Percentiles rank a stretch among this genome's conserved stretches.
Evolutionary conservation across 1,140 invertebrate genomes (phyloP).

Genomic region (Brachionus calyciflorus): DNA sequence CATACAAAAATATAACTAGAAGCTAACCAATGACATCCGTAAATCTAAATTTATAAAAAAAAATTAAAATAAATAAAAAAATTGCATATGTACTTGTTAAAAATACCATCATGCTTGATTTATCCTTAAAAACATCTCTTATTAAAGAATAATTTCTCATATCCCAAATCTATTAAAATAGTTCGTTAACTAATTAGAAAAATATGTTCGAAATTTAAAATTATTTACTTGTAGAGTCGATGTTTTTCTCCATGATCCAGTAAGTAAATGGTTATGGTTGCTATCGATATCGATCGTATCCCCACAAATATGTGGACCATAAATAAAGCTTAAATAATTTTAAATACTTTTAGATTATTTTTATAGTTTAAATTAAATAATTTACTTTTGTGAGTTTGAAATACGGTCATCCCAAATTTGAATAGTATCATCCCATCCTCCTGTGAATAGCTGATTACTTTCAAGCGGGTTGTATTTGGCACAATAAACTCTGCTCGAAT

Average conservation of each 20-base stretch:
- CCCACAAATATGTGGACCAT: conserved; percentile 43
- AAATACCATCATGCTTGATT: conserved; percentile 41
- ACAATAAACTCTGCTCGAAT: conserved; percentile 44
- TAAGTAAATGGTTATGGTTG: conserved; percentile 33
- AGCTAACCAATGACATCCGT: conserved; percentile 38
- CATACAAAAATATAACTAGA: conserved; percentile 15
- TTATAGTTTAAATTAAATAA: neutral
- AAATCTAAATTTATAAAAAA: conserved; percentile 15
- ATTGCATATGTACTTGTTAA: neutral
- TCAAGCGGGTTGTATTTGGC: neutral
- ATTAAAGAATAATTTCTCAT: conserved; percentile 23
- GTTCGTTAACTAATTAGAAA: neutral
- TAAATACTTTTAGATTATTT: neutral
- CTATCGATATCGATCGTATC: conserved; percentile 40
- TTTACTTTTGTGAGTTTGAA: conserved; percentile 7
- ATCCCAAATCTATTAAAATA: conserved; percentile 42
- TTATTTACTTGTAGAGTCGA: conserved; percentile 33
- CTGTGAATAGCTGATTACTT: conserved; percentile 15
- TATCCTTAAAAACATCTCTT: conserved; percentile 37
- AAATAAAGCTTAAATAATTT: conserved; percentile 23
- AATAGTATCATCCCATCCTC: conserved; percentile 47
- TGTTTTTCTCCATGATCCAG: conserved; percentile 41
- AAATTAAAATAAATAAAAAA: neutral
- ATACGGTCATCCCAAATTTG: conserved; percentile 46
- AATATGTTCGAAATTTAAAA: neutral